phyloP scores from a whole-genome alignment of 2,888 invertebrate species.

The Zhengitettix transpicula region DNA sequence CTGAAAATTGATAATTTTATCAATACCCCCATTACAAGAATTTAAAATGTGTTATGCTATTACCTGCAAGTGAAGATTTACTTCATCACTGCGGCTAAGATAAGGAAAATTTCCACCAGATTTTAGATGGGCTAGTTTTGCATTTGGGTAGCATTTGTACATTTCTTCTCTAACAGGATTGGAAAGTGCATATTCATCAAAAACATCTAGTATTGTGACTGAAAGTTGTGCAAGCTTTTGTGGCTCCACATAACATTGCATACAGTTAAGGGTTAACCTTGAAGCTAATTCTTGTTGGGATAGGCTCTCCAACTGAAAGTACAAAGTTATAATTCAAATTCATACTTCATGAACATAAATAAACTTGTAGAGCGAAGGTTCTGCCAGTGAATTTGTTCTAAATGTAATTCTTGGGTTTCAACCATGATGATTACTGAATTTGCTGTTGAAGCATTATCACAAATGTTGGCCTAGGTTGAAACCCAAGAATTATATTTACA shows the following conservation, averaged over 20 bases:
- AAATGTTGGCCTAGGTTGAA: no score
- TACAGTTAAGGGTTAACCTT: conserved; percentile 70
- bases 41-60: conserved; percentile 15
- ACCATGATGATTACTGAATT: no score
- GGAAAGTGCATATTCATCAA: conserved; percentile 73
- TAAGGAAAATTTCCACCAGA: conserved; percentile 84
- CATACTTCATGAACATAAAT: no score
- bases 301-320: conserved; percentile 59
- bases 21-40: no score
- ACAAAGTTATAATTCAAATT: no score
- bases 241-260: conserved; percentile 61
- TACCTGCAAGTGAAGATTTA: conserved; percentile 76
- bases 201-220: conserved; percentile 77
- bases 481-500: no score
- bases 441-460: no score
- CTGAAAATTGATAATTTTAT: no score
- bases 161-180: conserved; percentile 60
- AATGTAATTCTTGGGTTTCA: no score
- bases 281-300: conserved; percentile 72
- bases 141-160: conserved; percentile 71
- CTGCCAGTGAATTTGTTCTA: no score
- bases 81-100: conserved; percentile 72
- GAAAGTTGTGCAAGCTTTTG: conserved; percentile 48
- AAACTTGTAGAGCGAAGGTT: no score
- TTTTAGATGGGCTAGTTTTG: conserved; percentile 73